Evolutionary conservation across 2,113 vertebrate genomes (phyloP).

Genomic region (Pluvialis apricaria): DNA sequence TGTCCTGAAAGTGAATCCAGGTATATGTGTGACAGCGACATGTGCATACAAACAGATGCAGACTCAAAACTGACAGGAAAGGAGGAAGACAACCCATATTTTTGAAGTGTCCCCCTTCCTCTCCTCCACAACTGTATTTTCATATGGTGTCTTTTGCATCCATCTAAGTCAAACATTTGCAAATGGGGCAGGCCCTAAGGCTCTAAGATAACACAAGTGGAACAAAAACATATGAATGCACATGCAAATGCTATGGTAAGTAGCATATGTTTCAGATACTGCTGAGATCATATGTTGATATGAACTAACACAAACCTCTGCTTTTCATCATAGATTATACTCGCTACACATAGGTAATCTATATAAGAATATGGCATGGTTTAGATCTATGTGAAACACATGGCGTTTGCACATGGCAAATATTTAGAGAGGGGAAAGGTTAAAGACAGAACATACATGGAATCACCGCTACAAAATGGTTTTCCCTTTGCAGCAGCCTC

Average conservation of each 20-base stretch:
- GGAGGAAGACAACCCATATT: neutral
- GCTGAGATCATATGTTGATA: constrained; percentile 8
- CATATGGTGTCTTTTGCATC: neutral
- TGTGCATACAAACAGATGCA: neutral
- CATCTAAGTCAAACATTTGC: constrained; percentile 43
- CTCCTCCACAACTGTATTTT: neutral
- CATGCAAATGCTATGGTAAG: constrained; percentile 45
- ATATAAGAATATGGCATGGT: neutral
- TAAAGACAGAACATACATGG: neutral
- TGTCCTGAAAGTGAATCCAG: neutral
- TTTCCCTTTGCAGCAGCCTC: neutral
- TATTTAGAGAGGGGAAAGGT: neutral
- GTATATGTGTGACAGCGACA: neutral
- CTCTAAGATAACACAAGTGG: constrained; percentile 26
- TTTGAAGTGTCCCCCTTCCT: neutral
- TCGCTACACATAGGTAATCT: neutral
- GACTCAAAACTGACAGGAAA: neutral
- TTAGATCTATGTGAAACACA: neutral
- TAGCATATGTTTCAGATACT: constrained; percentile 43
- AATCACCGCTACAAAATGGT: neutral
- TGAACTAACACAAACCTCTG: constrained; percentile 30
- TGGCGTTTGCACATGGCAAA: neutral
- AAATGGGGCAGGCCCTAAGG: constrained; percentile 28
- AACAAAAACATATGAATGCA: constrained; percentile 43
- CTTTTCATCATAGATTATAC: neutral